A percentile compares a stretch with the other conserved stretches of the same genome.
Evolutionary conservation across 2,113 vertebrate species (phyloP).

Genomic region (Lepisosteus oculatus): DNA sequence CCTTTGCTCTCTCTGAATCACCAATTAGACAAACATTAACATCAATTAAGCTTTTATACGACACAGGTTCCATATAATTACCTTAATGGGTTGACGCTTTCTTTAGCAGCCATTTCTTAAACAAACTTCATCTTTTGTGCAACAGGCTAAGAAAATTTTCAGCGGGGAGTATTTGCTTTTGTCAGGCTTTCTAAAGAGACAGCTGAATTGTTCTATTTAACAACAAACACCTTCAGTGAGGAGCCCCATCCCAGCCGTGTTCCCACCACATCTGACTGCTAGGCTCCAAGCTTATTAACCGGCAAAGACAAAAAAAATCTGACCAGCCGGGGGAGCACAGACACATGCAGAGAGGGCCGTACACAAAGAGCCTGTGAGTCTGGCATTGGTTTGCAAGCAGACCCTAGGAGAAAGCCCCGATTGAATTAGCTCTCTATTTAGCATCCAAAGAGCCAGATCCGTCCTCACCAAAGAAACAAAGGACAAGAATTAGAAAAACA

Average conservation of each 20-base stretch:
- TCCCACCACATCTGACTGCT: constrained; percentile 96
- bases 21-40: constrained; percentile 99
- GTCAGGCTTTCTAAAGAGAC: constrained; percentile 96
- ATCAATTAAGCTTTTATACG: constrained; percentile 99
- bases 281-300: constrained; percentile 91
- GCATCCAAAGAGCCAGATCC: constrained; percentile 87
- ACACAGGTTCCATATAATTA: constrained; percentile 99
- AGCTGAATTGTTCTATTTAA: constrained; percentile 99
- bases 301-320: constrained; percentile 82
- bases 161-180: constrained; percentile 96
- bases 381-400: constrained; percentile 81
- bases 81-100: constrained; percentile 99
- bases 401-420: constrained; percentile 76
- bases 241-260: constrained; percentile 88
- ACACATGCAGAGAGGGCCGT: constrained; percentile 78
- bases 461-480: constrained; percentile 86
- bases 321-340: constrained; percentile 80
- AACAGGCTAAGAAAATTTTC: constrained; percentile 95
- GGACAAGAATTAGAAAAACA: constrained; percentile 86
- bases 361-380: constrained; percentile 80
- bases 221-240: constrained; percentile 98
- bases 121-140: constrained; percentile 96
- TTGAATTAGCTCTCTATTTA: constrained; percentile 92
- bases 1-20: constrained; percentile 91
- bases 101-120: constrained; percentile 97